Base-by-base conservation (phyloP, 2,888 invertebrate species). In the Temnothorax ravouxi region DNA sequence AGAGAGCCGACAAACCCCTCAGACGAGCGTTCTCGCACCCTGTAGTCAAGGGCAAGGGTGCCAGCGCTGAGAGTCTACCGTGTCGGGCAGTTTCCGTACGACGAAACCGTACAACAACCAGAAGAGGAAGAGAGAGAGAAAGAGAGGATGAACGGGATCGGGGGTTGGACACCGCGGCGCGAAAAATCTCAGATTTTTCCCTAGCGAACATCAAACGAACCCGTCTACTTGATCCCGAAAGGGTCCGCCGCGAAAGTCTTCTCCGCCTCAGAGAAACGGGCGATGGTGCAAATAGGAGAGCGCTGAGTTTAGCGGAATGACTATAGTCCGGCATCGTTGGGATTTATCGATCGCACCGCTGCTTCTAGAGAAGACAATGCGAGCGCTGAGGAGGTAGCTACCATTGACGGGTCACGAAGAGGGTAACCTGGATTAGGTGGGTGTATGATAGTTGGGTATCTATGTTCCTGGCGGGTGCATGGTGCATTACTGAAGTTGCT, bases 1-100 rank as follows among this genome's bases (percentile, higher is more conserved):
- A 41, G 61, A 25, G 13, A 50, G 62, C 84, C 86, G 85, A 64
- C 90, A 90, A 91, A 92, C 92, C 92, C 92, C 92, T 93, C 93
- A 91, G 93, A 93, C 93, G 90, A 90, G 92, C 91, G 89, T 93
- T 93, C 92, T 91, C 91, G 88, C 91, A 88, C 88, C 38, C 88
- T 86, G 72, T 88, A 92, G 91, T 93, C 92, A 93, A 93, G 93
- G 93, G 92, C 93, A 93, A 93, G 93, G 93, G 93, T 93, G 93
- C 91, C 88, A 91, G 89, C 89, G 88, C 88, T 84, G 66, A 84
- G 84, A 87, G 89, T 90, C 92, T 90, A 88, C 88, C 90, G 91
- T 83, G 86, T 88, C 86, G 69, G 54, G 86, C 89, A 71, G 54
- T 87, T 85, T 82, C 87, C 86, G 47, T 69, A 76, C 86, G 85